Percentiles rank a stretch among this genome's conserved stretches.
Conservation (phyloP, 37 sponge, comb jelly and placozoan species). For the Ianthella basta region DNA sequence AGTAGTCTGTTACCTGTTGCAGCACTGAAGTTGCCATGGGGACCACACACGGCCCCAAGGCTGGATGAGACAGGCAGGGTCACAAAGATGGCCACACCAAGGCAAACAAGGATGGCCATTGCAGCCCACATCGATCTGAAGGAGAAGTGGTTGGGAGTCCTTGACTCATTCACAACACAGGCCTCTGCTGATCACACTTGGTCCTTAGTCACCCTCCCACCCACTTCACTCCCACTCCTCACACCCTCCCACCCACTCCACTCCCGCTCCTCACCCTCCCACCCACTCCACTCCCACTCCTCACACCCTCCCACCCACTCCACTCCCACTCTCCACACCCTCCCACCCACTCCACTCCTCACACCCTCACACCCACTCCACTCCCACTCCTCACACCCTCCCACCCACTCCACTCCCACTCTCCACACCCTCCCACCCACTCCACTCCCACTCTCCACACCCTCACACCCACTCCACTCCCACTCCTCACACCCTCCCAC, state of each 20-base stretch:
- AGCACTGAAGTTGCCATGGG: conserved; percentile 39
- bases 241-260: conserved; percentile 39
- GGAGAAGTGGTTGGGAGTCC: conserved; percentile 37
- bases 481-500: too few species aligned
- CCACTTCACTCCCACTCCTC: neutral
- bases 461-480: neutral
- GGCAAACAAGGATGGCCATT: conserved; percentile 15
- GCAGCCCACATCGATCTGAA: conserved; percentile 36
- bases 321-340: neutral
- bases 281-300: conserved; percentile 57
- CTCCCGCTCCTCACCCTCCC: neutral
- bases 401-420: neutral
- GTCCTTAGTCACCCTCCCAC: neutral
- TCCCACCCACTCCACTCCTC: conserved; percentile 54
- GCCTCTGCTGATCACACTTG: too few species aligned
- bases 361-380: neutral
- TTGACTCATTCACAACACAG: neutral
- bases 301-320: conserved; percentile 38
- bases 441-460: neutral
- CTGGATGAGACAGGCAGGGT: conserved; percentile 40
- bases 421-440: neutral
- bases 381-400: neutral
- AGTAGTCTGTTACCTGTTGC: conserved; percentile 16
- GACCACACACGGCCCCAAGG: conserved; percentile 50
- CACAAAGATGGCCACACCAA: conserved; percentile 38